Evolutionary conservation across 1,140 invertebrate species (phyloP), one percentile per base, ranked within the genome.

Genomic region (Bactericera cockerelli): DNA sequence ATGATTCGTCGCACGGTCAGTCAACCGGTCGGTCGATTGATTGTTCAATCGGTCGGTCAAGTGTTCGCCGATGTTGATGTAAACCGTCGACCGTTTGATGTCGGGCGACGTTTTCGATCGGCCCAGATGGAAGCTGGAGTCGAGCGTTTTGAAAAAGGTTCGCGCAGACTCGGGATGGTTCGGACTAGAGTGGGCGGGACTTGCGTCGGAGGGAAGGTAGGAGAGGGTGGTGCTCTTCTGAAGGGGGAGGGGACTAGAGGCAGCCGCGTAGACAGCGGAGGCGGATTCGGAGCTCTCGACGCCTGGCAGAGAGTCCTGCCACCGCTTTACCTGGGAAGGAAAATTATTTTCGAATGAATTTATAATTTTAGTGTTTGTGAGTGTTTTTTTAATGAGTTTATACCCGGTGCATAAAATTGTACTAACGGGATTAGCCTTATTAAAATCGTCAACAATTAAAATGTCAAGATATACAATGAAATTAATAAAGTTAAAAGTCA

Each of bases 21-120:
- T n/a, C n/a, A n/a, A n/a, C n/a, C n/a, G n/a, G n/a, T n/a, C n/a
- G n/a, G n/a, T n/a, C n/a, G n/a, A n/a, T n/a, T n/a, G n/a, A n/a
- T n/a, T n/a, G n/a, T n/a, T n/a, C n/a, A n/a, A n/a, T n/a, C n/a
- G n/a, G n/a, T n/a, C n/a, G n/a, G n/a, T n/a, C n/a, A n/a, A n/a
- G 28, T 31, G 28, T 4, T 49, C n/a, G n/a, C 42, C 42, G n/a
- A 49, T 49, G 42, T 49, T 49, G 42, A 49, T 49, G n/a, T 19
- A 49, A 19, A 49, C 42, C 22, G 42, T 19, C n/a, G 42, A 4
- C 4, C 42, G 42, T 49, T 49, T 49, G 22, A 49, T 49, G 22
- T 49, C 22, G n/a, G 42, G 42, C n/a, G 42, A 49, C 22, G 42
- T 49, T 49, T 49, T 49, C 4, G 42, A 49, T 10, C 42, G 42